Evolutionary conservation across 1,140 invertebrate species (phyloP).

Genomic region (Leptonema lineaticorne): DNA sequence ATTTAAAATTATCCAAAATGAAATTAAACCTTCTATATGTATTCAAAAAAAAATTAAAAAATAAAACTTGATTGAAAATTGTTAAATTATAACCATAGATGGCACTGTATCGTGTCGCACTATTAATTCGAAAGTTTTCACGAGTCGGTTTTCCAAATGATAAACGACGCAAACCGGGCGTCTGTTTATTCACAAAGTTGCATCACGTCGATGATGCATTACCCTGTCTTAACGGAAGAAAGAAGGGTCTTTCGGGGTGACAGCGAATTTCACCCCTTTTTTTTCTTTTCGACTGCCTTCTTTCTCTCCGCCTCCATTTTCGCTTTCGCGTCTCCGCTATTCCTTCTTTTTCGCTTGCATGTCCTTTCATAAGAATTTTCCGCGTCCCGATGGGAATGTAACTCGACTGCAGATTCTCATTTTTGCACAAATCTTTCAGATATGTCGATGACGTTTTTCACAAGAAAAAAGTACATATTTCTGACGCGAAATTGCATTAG

Average conservation of each 20-base stretch:
- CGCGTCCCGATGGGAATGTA: not conserved
- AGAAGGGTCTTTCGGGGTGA: conserved; percentile 10
- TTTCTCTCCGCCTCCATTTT: not conserved
- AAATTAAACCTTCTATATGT: too few species aligned
- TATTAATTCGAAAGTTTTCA: not conserved
- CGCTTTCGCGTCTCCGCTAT: not conserved
- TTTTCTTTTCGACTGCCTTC: too few species aligned
- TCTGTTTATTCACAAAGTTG: conserved; percentile 25
- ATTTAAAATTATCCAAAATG: too few species aligned
- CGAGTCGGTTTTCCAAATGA: conserved; percentile 7
- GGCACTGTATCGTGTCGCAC: too few species aligned
- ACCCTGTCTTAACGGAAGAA: not conserved
- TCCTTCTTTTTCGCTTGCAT: not conserved
- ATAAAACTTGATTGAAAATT: too few species aligned
- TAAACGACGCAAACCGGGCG: conserved; percentile 12
- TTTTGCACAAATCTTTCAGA: conserved; percentile 19
- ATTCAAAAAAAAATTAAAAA: too few species aligned
- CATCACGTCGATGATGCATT: conserved; percentile 19
- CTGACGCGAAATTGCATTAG: too few species aligned
- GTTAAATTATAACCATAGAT: too few species aligned
- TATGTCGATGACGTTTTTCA: too few species aligned
- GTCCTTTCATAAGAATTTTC: too few species aligned
- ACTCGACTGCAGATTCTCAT: not conserved
- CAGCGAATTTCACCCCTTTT: too few species aligned
- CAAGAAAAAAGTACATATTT: too few species aligned